Evolutionary conservation across 2,888 invertebrate species (phyloP).

Genomic region (Thyatira batis): DNA sequence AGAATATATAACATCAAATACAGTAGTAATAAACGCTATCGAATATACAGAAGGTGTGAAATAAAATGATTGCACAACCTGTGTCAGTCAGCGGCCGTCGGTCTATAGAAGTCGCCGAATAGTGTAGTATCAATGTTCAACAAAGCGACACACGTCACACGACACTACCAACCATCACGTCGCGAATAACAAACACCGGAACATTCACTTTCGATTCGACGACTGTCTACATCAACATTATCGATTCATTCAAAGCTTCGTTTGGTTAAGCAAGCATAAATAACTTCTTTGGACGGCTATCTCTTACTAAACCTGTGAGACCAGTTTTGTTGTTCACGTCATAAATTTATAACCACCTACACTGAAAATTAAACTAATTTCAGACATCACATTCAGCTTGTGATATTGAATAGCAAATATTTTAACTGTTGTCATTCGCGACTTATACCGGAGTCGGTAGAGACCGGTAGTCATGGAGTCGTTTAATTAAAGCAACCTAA

Average conservation of each 20-base stretch:
- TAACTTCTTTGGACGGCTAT: slow-evolving; percentile 39
- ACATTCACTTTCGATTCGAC: slow-evolving; percentile 79
- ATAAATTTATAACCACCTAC: slow-evolving; percentile 10
- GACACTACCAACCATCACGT: slow-evolving; percentile 36
- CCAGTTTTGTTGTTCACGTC: slow-evolving; percentile 34
- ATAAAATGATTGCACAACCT: slow-evolving; percentile 37
- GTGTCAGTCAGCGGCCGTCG: slow-evolving; percentile 18
- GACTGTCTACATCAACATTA: slow-evolving; percentile 56
- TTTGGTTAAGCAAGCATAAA: slow-evolving; percentile 35
- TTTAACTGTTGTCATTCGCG: slow-evolving; percentile 38
- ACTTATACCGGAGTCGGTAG: slow-evolving; percentile 16
- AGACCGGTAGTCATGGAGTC: slow-evolving; percentile 33
- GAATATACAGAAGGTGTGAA: slow-evolving; percentile 9
- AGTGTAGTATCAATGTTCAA: slow-evolving; percentile 41
- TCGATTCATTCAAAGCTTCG: slow-evolving; percentile 41
- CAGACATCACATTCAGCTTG: slow-evolving; percentile 13
- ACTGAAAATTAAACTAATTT: neutral
- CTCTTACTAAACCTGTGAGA: slow-evolving; percentile 38
- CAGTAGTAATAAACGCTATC: neutral
- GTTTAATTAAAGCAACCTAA: slow-evolving; percentile 44
- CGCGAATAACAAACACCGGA: slow-evolving; percentile 74
- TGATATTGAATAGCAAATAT: slow-evolving; percentile 38
- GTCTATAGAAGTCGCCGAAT: slow-evolving; percentile 19
- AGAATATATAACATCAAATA: too few species aligned
- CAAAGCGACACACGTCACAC: slow-evolving; percentile 61